These are phyloP conservation scores for Mnemiopsis leidyi DNA, from an alignment of 37 sponge, comb jelly and placozoan species.

Conservation along the genomic window DNA sequence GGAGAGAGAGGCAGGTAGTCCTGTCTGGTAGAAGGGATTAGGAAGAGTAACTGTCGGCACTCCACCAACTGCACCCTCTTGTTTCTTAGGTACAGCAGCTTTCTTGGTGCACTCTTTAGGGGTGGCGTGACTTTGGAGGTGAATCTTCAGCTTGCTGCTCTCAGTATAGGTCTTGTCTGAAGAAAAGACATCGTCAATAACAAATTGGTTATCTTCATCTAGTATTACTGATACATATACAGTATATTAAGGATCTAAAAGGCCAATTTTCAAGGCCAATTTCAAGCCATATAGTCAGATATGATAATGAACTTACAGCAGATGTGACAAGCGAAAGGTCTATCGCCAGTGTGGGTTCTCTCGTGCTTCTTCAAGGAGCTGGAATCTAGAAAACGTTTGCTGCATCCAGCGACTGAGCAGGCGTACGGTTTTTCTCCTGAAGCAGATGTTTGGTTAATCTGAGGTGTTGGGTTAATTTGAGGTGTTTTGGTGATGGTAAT, in stretches of 20 bases:
- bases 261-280: too few relatives aligned
- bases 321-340: conserved; percentile 50
- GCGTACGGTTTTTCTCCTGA: conserved; percentile 43
- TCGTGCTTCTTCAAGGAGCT: conserved; percentile 41
- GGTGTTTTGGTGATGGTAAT: too few relatives aligned
- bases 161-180: conserved; percentile 51
- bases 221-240: too few relatives aligned
- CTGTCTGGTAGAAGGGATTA: background rate
- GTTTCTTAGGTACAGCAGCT: background rate
- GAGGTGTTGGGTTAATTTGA: too few relatives aligned
- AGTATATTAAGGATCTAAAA: background rate
- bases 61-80: background rate
- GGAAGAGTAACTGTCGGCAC: background rate
- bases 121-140: conserved; percentile 8
- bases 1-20: background rate
- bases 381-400: conserved; percentile 9
- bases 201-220: too few relatives aligned
- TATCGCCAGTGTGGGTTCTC: conserved; percentile 30
- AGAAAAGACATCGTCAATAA: background rate
- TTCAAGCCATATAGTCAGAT: too few relatives aligned
- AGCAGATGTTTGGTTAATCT: too few relatives aligned
- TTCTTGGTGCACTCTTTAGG: conserved; percentile 2
- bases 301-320: conserved; percentile 17
- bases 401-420: conserved; percentile 34
- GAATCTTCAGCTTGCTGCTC: conserved; percentile 40